Evolutionary conservation across 1,140 invertebrate genomes (phyloP), one percentile per base, ranked within the genome.

Genomic region (Bilobella aurantiaca): DNA sequence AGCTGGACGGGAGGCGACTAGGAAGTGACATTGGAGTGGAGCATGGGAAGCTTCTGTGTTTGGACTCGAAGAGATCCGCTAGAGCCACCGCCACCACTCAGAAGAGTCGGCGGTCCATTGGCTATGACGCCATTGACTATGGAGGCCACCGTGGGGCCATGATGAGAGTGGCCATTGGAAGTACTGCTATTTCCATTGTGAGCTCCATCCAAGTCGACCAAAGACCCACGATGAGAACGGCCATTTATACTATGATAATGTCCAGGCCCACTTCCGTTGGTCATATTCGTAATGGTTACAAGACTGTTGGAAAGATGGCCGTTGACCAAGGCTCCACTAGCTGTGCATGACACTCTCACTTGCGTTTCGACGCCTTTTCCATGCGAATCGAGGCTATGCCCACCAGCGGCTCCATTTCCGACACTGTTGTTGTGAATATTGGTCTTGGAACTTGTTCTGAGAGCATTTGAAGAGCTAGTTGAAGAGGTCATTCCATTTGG

Each of bases 1-100:
- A n/a, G n/a, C n/a, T n/a, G n/a, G n/a, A n/a, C n/a, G n/a, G n/a
- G n/a, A n/a, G n/a, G n/a, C n/a, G 70, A 66, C 68, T 72, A 70
- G 30, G 71, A 69, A 37, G 69, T 72, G 34, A 69, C 68, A 32
- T 69, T 72, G 14, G 66, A 63, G 49, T 72, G 71, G 23, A 72
- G 71, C n/a, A 72, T 25, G 34, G 71, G 71, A 42, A 72, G 56
- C 66, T 72, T 72, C 32, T 72, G 71, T 31, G 71, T 61, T 49
- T 69, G 71, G 34, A 69, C 71, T 28, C 71, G 60, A 32, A 72
- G 65, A 61, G 70, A 67, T 62, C 70, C 70, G 25, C 66, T 68
- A 32, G 42, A 14, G 3, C 58, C 28, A 30, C 29, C 58, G n/a
- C 21, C n/a, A 57, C 27, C 27, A 23, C 23, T 59, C 3, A 59